phyloP scores from a whole-genome alignment of 1,140 invertebrate genomes.

The Neodiprion pinetum region DNA sequence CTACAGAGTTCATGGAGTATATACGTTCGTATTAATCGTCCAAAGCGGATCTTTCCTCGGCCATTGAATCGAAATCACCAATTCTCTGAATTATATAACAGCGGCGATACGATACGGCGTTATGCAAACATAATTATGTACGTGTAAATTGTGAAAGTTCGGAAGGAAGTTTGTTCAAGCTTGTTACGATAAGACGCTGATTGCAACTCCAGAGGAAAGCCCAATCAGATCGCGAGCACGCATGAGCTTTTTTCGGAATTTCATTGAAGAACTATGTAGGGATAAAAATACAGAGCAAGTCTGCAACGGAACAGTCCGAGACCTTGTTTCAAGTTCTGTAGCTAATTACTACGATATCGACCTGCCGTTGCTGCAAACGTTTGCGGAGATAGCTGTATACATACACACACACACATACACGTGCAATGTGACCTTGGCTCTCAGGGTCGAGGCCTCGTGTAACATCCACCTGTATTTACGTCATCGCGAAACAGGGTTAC shows the following conservation, averaged over 20 bases:
- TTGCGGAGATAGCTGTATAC: background rate
- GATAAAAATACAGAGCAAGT: background rate
- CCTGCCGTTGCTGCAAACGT: background rate
- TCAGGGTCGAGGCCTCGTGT: no score
- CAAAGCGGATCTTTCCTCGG: no score
- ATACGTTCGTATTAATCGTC: no score
- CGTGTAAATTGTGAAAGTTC: no score
- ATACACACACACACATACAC: background rate
- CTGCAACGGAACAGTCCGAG: no score
- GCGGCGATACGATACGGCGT: no score
- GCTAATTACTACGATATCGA: background rate
- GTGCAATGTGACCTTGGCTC: background rate
- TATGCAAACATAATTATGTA: no score
- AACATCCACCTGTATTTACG: background rate
- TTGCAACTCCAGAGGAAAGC: background rate
- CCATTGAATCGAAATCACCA: no score
- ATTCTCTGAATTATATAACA: no score
- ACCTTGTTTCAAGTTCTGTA: background rate
- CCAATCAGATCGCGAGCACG: background rate
- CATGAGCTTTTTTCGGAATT: background rate
- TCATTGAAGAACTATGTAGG: background rate
- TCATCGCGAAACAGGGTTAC: background rate
- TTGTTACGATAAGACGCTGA: no score
- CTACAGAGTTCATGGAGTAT: no score
- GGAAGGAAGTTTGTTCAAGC: no score